phyloP scores from a whole-genome alignment of 2,888 invertebrate species.

The Acleris laterana region DNA sequence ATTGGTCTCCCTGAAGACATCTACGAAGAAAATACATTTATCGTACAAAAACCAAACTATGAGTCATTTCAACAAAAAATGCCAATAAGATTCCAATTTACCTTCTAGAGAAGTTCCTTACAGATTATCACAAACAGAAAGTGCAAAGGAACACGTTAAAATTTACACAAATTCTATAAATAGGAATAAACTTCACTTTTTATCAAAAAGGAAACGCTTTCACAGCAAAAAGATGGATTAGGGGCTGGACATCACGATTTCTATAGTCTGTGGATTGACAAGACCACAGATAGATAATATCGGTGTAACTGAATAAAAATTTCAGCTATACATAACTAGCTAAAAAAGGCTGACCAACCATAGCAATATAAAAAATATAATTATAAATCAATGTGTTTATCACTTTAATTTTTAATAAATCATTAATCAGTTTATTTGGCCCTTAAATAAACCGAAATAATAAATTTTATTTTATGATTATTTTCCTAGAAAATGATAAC shows the following conservation, averaged over 20 bases:
- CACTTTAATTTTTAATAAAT: too few relatives aligned
- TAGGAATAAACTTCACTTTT: constrained; percentile 36
- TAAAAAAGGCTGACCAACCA: too few relatives aligned
- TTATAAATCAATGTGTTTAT: too few relatives aligned
- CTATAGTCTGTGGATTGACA: constrained; percentile 35
- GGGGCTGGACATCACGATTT: constrained; percentile 24
- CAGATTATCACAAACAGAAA: constrained; percentile 33
- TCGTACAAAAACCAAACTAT: constrained; percentile 69
- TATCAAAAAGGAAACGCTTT: constrained; percentile 31
- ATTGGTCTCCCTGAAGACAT: constrained; percentile 97
- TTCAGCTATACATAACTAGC: too few relatives aligned
- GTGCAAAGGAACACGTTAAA: constrained; percentile 23
- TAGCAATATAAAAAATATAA: too few relatives aligned
- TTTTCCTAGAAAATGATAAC: too few relatives aligned
- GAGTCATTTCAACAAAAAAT: constrained; percentile 70
- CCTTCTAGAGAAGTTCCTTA: constrained; percentile 40
- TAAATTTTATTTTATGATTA: too few relatives aligned
- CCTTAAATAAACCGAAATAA: too few relatives aligned
- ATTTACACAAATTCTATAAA: constrained; percentile 33
- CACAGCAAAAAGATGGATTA: constrained; percentile 33
- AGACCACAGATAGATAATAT: constrained; percentile 8
- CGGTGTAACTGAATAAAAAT: too few relatives aligned
- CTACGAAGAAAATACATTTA: constrained; percentile 60
- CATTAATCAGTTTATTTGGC: too few relatives aligned
- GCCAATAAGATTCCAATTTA: constrained; percentile 49